phyloP scores from a whole-genome alignment of 2,888 invertebrate species.

The Micropterix aruncella region DNA sequence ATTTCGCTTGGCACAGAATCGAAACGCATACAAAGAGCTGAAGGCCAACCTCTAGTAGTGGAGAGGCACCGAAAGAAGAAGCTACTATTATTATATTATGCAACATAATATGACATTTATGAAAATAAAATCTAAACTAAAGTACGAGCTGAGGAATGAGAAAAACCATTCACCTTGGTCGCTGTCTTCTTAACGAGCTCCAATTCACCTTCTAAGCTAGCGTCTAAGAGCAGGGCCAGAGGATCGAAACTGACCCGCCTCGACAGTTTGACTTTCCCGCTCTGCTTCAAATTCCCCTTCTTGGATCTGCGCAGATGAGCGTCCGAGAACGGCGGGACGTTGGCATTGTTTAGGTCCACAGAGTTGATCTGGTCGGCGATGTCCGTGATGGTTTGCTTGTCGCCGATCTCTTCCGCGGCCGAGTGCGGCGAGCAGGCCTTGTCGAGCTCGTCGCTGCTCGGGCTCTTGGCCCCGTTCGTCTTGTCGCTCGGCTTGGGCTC shows the following conservation, averaged over 20 bases:
- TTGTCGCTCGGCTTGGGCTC: conserved; percentile 20
- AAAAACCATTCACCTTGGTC: conserved; percentile 46
- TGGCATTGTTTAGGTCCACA: conserved; percentile 36
- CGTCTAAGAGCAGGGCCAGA: conserved; percentile 87
- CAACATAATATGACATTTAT: too few species aligned
- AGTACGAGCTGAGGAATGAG: not conserved
- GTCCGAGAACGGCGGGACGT: conserved; percentile 25
- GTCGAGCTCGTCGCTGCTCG: conserved; percentile 26
- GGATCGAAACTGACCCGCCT: conserved; percentile 96
- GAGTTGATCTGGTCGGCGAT: conserved; percentile 36
- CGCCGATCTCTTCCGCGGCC: conserved; percentile 25
- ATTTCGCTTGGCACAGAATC: too few species aligned
- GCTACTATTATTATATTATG: too few species aligned
- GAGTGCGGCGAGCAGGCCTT: conserved; percentile 16
- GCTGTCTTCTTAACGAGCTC: conserved; percentile 94
- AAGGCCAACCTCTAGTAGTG: too few species aligned
- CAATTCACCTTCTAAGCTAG: conserved; percentile 94
- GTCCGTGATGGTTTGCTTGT: conserved; percentile 28
- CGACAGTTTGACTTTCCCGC: conserved; percentile 56
- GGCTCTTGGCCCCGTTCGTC: conserved; percentile 18
- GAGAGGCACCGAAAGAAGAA: too few species aligned
- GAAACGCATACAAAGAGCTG: too few species aligned
- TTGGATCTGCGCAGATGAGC: conserved; percentile 47
- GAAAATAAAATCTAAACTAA: too few species aligned
- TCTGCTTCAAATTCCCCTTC: conserved; percentile 69